Evolutionary conservation across 1,140 invertebrate genomes (phyloP).

Genomic region (Aplysia californica): DNA sequence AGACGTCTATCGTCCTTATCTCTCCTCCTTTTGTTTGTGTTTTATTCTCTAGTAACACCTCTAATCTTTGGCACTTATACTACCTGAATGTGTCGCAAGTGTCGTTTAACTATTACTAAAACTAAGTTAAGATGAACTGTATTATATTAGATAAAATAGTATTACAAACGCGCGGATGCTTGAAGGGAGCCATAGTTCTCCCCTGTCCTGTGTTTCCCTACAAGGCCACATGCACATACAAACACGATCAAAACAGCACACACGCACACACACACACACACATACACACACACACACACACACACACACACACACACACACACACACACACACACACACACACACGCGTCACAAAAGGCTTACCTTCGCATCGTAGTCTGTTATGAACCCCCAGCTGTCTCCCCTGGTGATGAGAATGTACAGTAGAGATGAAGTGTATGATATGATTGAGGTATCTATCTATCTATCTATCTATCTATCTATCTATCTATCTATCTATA

Average conservation of each 20-base stretch:
- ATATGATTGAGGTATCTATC: neutral
- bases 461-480: neutral
- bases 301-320: neutral
- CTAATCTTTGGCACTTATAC: too few relatives aligned
- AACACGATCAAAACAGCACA: neutral
- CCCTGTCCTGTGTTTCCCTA: neutral
- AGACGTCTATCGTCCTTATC: too few relatives aligned
- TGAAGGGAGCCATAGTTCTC: neutral
- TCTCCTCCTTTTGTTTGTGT: too few relatives aligned
- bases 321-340: neutral
- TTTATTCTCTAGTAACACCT: too few relatives aligned
- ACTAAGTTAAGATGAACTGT: too few relatives aligned
- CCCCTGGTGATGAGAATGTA: constrained; percentile 37
- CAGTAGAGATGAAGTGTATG: neutral
- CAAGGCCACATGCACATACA: neutral
- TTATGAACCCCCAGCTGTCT: constrained; percentile 57
- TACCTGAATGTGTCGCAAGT: too few relatives aligned
- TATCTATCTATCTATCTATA: too few relatives aligned
- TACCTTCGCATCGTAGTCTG: constrained; percentile 57
- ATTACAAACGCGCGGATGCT: neutral
- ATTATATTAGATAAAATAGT: too few relatives aligned
- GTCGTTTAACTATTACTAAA: too few relatives aligned
- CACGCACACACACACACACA: neutral
- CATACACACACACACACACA: neutral
- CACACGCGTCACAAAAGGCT: neutral